Percentiles rank a stretch among this genome's conserved stretches.
phyloP scores from a whole-genome alignment of 2,113 vertebrate species.

The Recurvirostra avosetta region DNA sequence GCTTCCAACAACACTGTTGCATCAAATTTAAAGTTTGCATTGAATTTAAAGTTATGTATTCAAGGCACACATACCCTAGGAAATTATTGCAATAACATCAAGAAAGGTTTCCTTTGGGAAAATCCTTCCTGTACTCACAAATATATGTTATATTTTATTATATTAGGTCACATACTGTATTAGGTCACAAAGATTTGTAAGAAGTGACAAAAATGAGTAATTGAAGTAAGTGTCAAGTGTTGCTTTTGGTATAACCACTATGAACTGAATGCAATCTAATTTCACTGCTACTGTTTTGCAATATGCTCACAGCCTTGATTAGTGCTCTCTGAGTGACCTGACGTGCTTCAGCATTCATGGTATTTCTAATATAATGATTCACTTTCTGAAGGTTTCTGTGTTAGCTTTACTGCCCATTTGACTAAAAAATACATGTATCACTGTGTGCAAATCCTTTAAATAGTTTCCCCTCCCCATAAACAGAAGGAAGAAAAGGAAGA shows the following conservation, averaged over 20 bases:
- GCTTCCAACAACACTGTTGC: background rate
- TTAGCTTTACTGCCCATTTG: background rate
- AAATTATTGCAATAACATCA: background rate
- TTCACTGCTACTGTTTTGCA: slow-evolving; percentile 27
- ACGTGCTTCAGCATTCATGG: background rate
- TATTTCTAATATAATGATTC: background rate
- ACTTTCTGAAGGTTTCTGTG: background rate
- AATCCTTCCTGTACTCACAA: background rate
- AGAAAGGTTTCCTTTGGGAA: background rate
- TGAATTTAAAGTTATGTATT: background rate
- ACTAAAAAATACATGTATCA: background rate
- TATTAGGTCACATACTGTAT: background rate
- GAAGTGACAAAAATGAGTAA: background rate
- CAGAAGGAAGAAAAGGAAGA: background rate
- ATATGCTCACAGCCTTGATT: background rate
- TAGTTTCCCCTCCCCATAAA: background rate
- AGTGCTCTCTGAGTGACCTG: slow-evolving; percentile 17
- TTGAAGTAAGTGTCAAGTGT: background rate
- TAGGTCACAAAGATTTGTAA: background rate
- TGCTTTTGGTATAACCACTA: slow-evolving; percentile 30
- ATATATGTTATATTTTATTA: background rate
- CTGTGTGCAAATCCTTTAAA: background rate
- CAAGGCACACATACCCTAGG: background rate
- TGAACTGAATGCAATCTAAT: slow-evolving; percentile 30
- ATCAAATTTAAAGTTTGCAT: background rate